phyloP scores from a whole-genome alignment of 2,113 vertebrate species.

The Rhizomys pruinosus region DNA sequence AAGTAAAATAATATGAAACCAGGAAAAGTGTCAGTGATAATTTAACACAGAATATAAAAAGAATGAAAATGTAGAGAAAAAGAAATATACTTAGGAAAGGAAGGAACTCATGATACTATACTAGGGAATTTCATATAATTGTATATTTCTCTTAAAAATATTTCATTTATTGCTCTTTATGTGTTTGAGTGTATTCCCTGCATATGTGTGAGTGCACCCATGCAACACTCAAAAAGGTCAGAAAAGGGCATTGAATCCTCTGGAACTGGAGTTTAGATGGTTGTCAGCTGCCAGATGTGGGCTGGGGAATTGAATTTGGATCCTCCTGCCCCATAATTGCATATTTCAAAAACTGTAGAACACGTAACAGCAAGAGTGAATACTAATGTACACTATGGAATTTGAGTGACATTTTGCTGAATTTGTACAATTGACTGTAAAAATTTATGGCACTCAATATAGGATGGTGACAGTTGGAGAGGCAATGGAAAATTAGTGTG shows the following conservation, averaged over 20 bases:
- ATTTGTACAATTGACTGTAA: neutral
- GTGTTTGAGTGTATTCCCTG: no score
- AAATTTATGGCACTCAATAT: neutral
- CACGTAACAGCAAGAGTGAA: neutral
- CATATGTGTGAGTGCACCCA: no score
- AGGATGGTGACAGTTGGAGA: neutral
- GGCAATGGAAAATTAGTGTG: accelerated
- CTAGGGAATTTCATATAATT: neutral
- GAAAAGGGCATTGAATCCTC: no score
- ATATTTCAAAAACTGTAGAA: neutral
- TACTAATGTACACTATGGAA: neutral
- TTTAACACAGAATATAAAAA: no score
- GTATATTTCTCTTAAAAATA: no score
- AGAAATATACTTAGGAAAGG: neutral
- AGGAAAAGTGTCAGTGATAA: neutral
- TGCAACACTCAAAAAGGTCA: no score
- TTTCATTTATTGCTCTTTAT: no score
- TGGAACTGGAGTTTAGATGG: no score
- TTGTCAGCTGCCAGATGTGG: no score
- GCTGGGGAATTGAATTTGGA: no score
- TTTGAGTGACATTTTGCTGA: neutral
- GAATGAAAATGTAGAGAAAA: neutral
- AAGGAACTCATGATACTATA: neutral
- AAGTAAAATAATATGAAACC: neutral
- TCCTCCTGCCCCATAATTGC: no score